Evolutionary conservation across 2,888 invertebrate genomes (phyloP).

Genomic region (Gandaritis pyraliata): DNA sequence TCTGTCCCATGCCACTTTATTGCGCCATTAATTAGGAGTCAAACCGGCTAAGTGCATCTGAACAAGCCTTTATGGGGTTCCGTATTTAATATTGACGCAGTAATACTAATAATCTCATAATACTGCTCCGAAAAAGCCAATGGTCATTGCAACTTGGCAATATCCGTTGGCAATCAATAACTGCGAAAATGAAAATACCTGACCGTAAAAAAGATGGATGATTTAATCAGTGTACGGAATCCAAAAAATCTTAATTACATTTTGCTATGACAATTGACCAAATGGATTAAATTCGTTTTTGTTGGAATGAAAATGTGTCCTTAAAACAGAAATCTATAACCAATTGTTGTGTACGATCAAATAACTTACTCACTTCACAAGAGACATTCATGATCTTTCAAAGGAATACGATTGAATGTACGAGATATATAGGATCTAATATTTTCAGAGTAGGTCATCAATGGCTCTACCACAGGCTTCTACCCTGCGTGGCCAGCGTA

Average conservation of each 20-base stretch:
- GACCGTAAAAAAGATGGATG: background rate
- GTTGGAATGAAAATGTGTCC: background rate
- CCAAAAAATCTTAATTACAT: conserved; percentile 23
- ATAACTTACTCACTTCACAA: too few species aligned
- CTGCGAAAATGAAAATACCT: background rate
- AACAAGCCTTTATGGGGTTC: conserved; percentile 37
- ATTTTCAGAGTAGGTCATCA: too few species aligned
- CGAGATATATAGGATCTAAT: too few species aligned
- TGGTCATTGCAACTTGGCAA: too few species aligned
- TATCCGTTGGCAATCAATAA: too few species aligned
- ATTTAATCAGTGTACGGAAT: background rate
- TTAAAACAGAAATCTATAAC: background rate
- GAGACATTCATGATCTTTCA: too few species aligned
- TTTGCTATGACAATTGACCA: conserved; percentile 26
- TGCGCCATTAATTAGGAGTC: conserved; percentile 46
- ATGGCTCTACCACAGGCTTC: too few species aligned
- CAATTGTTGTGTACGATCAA: background rate
- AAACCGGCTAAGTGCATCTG: background rate
- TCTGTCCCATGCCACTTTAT: conserved; percentile 43
- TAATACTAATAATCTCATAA: too few species aligned
- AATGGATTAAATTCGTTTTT: conserved; percentile 17
- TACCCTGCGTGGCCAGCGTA: too few species aligned
- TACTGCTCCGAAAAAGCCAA: too few species aligned
- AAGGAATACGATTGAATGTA: too few species aligned
- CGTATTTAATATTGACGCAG: too few species aligned